Evolutionary conservation across 2,888 invertebrate genomes (phyloP).

Genomic region (Coremacera marginata): DNA sequence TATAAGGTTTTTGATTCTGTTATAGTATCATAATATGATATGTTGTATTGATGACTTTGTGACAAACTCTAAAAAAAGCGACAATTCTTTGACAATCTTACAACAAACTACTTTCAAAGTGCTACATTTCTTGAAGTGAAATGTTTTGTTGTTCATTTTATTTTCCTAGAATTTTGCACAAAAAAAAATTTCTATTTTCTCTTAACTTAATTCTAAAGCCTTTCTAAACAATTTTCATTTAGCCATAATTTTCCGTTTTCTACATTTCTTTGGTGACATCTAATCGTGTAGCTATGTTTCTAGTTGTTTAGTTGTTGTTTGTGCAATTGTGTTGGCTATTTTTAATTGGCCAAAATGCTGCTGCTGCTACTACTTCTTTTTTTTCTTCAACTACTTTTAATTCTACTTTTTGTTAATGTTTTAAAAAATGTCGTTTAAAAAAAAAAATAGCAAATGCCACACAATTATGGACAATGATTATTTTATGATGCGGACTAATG

Average conservation of each 20-base stretch:
- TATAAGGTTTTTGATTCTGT: too few species aligned
- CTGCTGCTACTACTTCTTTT: not conserved
- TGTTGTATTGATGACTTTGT: too few species aligned
- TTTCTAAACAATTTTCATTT: slow-evolving; percentile 29
- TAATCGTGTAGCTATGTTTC: not conserved
- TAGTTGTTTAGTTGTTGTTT: not conserved
- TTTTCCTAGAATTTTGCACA: slow-evolving; percentile 17
- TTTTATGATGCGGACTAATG: slow-evolving; percentile 35
- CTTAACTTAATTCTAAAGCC: slow-evolving; percentile 7
- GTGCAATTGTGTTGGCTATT: not conserved
- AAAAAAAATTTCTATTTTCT: slow-evolving; percentile 19
- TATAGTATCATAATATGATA: too few species aligned
- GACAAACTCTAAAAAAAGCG: too few species aligned
- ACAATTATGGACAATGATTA: slow-evolving; percentile 35
- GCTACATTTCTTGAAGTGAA: slow-evolving; percentile 10
- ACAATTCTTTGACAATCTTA: too few species aligned
- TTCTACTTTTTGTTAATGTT: not conserved
- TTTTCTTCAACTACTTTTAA: not conserved
- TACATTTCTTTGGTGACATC: slow-evolving; percentile 23
- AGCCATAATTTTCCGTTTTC: slow-evolving; percentile 11
- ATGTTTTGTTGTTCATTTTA: not conserved
- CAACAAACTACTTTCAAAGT: not conserved
- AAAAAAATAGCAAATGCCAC: not conserved
- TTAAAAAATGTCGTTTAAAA: not conserved
- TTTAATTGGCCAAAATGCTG: slow-evolving; percentile 28